phyloP scores from a whole-genome alignment of 2,888 invertebrate genomes.

The Schrankia costaestrigalis region DNA sequence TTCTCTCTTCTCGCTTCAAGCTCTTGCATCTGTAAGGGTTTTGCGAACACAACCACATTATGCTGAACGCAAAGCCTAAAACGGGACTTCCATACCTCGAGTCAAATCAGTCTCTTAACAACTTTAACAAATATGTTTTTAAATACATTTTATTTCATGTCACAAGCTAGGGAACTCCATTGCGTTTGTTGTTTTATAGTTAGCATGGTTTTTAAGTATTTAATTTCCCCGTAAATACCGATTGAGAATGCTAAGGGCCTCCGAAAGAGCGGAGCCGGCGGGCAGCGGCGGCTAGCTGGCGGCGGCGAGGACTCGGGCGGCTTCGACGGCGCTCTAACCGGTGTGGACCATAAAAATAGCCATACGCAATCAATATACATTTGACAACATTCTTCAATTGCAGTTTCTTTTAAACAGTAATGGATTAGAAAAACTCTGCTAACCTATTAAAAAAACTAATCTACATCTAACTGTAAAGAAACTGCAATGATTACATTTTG shows the following conservation, averaged over 20 bases:
- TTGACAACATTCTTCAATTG: slow-evolving; percentile 70
- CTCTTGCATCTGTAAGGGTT: slow-evolving; percentile 77
- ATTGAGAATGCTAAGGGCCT: slow-evolving; percentile 77
- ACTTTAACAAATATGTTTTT: slow-evolving; percentile 44
- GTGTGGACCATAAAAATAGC: slow-evolving; percentile 79
- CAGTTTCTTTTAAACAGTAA: slow-evolving; percentile 63
- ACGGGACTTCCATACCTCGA: slow-evolving; percentile 69
- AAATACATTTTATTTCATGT: slow-evolving; percentile 31
- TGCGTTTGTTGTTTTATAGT: slow-evolving; percentile 57
- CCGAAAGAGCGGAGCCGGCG: slow-evolving; percentile 70
- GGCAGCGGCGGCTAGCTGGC: slow-evolving; percentile 61
- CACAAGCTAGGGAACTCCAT: slow-evolving; percentile 52
- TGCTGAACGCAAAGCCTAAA: slow-evolving; percentile 75
- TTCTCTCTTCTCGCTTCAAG: slow-evolving; percentile 57
- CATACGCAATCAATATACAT: slow-evolving; percentile 81
- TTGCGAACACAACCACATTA: slow-evolving; percentile 80
- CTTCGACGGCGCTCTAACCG: slow-evolving; percentile 75
- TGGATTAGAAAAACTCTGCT: slow-evolving; percentile 18
- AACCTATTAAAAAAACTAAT: slow-evolving; percentile 17
- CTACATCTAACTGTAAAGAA: slow-evolving; percentile 52
- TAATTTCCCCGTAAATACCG: slow-evolving; percentile 80
- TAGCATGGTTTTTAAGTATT: slow-evolving; percentile 75
- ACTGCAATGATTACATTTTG: slow-evolving; percentile 78
- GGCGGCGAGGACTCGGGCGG: slow-evolving; percentile 57
- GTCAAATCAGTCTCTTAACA: slow-evolving; percentile 68